A percentile compares a stretch with the other conserved stretches of the same genome.
These are phyloP conservation scores for Cataglyphis albicans DNA, from an alignment of 2,888 invertebrate species.

Conservation along the genomic window DNA sequence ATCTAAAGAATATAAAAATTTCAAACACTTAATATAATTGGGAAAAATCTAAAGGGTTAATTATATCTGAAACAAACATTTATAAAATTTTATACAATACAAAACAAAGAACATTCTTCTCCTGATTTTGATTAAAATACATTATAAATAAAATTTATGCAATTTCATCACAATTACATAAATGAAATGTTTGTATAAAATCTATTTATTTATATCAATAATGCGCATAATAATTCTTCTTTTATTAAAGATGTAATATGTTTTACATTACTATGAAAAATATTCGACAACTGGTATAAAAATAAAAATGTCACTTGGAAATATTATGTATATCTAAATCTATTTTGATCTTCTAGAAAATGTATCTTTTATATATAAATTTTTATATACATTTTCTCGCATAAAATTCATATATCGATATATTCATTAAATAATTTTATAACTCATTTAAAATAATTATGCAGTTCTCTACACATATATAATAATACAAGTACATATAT, in stretches of 20 bases:
- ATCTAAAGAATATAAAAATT: not conserved
- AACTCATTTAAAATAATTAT: conserved; percentile 24
- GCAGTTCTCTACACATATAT: not conserved
- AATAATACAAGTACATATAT: not conserved
- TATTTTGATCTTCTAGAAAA: conserved; percentile 34
- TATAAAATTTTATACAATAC: conserved; percentile 27
- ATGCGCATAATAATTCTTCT: not conserved
- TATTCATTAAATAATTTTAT: conserved; percentile 21
- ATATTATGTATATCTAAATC: conserved; percentile 4
- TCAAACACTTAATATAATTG: not conserved
- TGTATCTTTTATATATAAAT: conserved; percentile 21
- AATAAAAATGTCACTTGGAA: conserved; percentile 23
- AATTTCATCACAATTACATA: not conserved
- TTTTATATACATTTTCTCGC: conserved; percentile 32
- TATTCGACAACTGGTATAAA: conserved; percentile 26
- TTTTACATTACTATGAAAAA: conserved; percentile 6
- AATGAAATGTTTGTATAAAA: not conserved
- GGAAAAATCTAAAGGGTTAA: conserved; percentile 4
- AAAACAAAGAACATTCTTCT: not conserved
- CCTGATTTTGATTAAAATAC: not conserved
- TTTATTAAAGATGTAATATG: conserved; percentile 20
- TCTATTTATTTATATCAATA: conserved; percentile 4
- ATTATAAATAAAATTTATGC: conserved; percentile 6
- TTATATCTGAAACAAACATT: conserved; percentile 18
- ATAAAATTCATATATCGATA: conserved; percentile 1